Evolutionary conservation across 2,113 vertebrate species (phyloP).

Genomic region (Carlito syrichta): DNA sequence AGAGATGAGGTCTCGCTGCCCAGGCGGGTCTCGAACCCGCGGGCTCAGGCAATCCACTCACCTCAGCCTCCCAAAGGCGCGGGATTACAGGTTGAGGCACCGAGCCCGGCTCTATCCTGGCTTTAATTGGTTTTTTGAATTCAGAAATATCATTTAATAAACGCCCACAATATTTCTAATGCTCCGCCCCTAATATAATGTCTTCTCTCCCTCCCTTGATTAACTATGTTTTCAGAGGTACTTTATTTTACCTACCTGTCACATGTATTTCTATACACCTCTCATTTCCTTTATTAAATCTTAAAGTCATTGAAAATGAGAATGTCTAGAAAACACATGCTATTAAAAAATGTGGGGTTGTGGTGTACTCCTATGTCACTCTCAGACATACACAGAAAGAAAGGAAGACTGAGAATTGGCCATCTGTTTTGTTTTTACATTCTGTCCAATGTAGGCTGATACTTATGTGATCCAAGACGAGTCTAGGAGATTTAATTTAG

Average conservation of each 20-base stretch:
- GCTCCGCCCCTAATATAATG: neutral
- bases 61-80: too few species aligned
- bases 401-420: neutral
- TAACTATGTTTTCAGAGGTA: neutral
- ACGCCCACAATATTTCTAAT: neutral
- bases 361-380: rapidly evolving
- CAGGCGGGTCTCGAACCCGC: too few species aligned
- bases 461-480: conserved; percentile 45
- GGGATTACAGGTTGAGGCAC: too few species aligned
- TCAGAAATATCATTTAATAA: too few species aligned
- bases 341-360: neutral
- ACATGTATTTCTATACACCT: neutral
- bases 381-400: neutral
- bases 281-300: neutral
- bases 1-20: too few species aligned
- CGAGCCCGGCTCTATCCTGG: too few species aligned
- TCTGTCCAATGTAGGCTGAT: conserved; percentile 33
- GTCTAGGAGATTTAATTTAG: conserved; percentile 1
- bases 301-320: neutral
- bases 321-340: neutral
- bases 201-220: neutral
- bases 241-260: neutral
- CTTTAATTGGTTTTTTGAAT: too few species aligned
- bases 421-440: neutral
- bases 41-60: too few species aligned